A percentile compares a stretch with the other conserved stretches of the same genome.
phyloP scores from a whole-genome alignment of 1,140 invertebrate genomes.

The Sycophaga agraensis region DNA sequence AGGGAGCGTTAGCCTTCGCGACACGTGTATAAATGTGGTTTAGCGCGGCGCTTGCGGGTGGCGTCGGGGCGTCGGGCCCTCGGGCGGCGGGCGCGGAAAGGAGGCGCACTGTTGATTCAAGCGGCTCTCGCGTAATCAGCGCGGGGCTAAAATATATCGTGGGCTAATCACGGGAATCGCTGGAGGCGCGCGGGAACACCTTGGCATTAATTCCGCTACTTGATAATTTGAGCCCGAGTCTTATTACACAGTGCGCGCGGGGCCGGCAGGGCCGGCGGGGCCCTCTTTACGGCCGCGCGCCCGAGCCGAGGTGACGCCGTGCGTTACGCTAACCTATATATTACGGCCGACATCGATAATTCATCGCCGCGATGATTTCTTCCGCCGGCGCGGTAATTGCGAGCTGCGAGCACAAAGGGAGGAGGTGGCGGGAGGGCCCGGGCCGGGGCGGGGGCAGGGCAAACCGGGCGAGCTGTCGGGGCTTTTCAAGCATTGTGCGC shows the following conservation, averaged over 20 bases:
- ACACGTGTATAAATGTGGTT: too few species aligned
- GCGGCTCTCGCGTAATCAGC: slow-evolving; percentile 9
- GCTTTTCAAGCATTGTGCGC: neutral
- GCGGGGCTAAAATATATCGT: slow-evolving; percentile 14
- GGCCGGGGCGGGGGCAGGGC: neutral
- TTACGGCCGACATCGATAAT: slow-evolving; percentile 3
- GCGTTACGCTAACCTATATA: neutral
- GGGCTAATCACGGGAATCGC: slow-evolving; percentile 10
- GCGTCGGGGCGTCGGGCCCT: too few species aligned
- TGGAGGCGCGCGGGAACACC: neutral
- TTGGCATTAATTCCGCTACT: slow-evolving; percentile 21
- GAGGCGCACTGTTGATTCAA: slow-evolving; percentile 12
- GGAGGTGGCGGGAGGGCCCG: neutral
- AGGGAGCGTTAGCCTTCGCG: too few species aligned
- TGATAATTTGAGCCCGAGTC: slow-evolving; percentile 3
- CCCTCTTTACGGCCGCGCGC: too few species aligned
- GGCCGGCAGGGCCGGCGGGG: too few species aligned
- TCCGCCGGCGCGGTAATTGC: neutral
- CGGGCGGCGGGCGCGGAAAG: too few species aligned
- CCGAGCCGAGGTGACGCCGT: too few species aligned
- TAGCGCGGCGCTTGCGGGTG: too few species aligned
- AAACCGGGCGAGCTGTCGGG: neutral
- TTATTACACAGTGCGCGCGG: slow-evolving; percentile 4
- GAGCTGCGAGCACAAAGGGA: neutral
- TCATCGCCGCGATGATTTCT: slow-evolving; percentile 6